Percentiles rank a stretch among this genome's conserved stretches.
Conservation (phyloP, 2,797 vertebrate genomes). For the Crocidura indochinensis region DNA sequence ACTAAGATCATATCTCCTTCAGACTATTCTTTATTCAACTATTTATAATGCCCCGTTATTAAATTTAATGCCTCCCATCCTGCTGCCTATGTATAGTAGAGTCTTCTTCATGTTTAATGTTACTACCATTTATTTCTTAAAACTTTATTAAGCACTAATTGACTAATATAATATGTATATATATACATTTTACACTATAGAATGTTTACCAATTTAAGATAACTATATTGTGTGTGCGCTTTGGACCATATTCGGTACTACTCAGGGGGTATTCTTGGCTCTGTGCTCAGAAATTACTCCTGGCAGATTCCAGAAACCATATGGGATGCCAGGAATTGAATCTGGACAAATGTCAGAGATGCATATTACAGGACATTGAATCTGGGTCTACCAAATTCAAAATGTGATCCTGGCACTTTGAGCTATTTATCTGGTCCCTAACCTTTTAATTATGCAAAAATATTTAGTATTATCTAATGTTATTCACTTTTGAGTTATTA, state of each 20-base stretch:
- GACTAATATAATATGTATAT: conserved; percentile 19
- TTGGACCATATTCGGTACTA: too few species aligned
- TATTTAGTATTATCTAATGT: neutral
- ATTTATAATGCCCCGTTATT: neutral
- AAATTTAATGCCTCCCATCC: neutral
- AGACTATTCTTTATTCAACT: neutral
- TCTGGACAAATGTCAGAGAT: too few species aligned
- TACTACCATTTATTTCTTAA: neutral
- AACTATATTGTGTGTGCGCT: neutral
- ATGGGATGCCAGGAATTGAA: too few species aligned
- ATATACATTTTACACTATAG: neutral
- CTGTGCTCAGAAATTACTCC: too few species aligned
- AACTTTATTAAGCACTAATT: conserved; percentile 11
- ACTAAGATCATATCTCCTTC: neutral
- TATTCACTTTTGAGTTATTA: conserved; percentile 53
- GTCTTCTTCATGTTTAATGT: conserved; percentile 3
- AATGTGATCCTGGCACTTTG: too few species aligned
- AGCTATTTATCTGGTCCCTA: too few species aligned
- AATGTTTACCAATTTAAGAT: conserved; percentile 49
- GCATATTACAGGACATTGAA: too few species aligned
- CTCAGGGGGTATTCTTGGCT: too few species aligned
- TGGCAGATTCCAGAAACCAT: too few species aligned
- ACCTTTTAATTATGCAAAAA: neutral
- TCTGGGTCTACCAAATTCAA: too few species aligned
- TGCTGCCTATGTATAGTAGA: neutral